Evolutionary conservation across 2,888 invertebrate species (phyloP), one percentile per base, ranked within the genome.

Genomic region (Nudaria mundana): DNA sequence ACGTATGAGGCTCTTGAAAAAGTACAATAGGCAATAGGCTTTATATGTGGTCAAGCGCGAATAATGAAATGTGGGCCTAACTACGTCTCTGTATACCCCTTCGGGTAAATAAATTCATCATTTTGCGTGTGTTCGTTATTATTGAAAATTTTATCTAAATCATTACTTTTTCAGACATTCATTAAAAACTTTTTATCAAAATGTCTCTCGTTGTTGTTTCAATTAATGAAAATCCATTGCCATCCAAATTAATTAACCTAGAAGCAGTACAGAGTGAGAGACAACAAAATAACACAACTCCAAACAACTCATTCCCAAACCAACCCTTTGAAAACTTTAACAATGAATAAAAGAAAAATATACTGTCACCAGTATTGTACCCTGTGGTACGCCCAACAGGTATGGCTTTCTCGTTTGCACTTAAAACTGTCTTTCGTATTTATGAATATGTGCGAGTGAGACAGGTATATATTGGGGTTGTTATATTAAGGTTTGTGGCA

Each of bases 241-340:
- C 39, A 16, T 34, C 30, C 33, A 56, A 60, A 63, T 63, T 63
- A 61, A 63, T 63, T 61, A 63, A 55, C 60, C 46, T 42, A 50
- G 39, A 48, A 56, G 54, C 48, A 35, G 46, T 50, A n/a, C 42
- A 36, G 49, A 37, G 18, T 40, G 23, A 6, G 40, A 40, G 55
- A 48, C 48, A 56, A 48, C 40, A 56, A 53, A 44, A 50, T 51
- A 52, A 50, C 48, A 59, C 40, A 55, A 48, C 42, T 47, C 49
- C 37, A 48, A 54, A 52, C 44, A 51, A 40, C 40, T 41, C 38
- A 48, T 52, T 31, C 30, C 45, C 44, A 48, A 52, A 62, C 60
- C 62, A 63, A 60, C 54, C 63, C 60, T 56, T 63, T 64, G 35
- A 45, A n/a, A 41, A 58, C 51, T 53, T 57, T 40, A 52, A 61